Conservation (phyloP, 2,888 invertebrate genomes). For the Bruchidius siliquastri region DNA sequence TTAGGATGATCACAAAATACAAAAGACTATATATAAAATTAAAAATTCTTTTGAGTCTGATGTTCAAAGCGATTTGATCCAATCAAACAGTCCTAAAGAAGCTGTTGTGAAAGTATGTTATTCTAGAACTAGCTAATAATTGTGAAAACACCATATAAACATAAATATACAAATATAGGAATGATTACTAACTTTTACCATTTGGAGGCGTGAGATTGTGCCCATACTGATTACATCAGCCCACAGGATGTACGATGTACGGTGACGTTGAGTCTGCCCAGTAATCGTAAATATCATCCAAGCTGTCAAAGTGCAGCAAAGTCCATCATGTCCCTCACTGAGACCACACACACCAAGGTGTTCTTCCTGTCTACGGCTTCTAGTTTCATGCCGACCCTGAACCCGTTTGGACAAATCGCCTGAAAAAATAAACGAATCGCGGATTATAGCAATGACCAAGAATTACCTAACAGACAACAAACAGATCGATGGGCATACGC, state of each 20-base stretch:
- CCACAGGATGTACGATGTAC: conserved; percentile 88
- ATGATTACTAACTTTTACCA: conserved; percentile 50
- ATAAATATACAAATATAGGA: neutral
- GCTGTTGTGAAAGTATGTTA: too few relatives aligned
- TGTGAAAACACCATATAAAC: too few relatives aligned
- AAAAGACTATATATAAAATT: too few relatives aligned
- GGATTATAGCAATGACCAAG: too few relatives aligned
- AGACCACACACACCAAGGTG: conserved; percentile 83
- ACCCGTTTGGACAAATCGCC: conserved; percentile 70
- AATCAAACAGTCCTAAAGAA: too few relatives aligned
- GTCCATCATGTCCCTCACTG: conserved; percentile 81
- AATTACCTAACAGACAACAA: too few relatives aligned
- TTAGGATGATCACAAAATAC: too few relatives aligned
- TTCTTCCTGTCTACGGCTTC: conserved; percentile 87
- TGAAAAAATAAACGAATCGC: too few relatives aligned
- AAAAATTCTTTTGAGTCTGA: too few relatives aligned
- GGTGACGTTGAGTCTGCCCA: conserved; percentile 91
- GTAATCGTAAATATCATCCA: conserved; percentile 92
- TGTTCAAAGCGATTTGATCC: too few relatives aligned
- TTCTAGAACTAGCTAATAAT: too few relatives aligned
- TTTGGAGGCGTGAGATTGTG: conserved; percentile 77
- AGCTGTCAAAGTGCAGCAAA: conserved; percentile 90
- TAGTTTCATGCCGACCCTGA: conserved; percentile 83
- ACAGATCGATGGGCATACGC: too few relatives aligned
- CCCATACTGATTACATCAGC: conserved; percentile 83